Percentiles rank a stretch among this genome's conserved stretches.
Conservation (phyloP, 2,888 invertebrate genomes). For the Agrotis exclamationis region DNA sequence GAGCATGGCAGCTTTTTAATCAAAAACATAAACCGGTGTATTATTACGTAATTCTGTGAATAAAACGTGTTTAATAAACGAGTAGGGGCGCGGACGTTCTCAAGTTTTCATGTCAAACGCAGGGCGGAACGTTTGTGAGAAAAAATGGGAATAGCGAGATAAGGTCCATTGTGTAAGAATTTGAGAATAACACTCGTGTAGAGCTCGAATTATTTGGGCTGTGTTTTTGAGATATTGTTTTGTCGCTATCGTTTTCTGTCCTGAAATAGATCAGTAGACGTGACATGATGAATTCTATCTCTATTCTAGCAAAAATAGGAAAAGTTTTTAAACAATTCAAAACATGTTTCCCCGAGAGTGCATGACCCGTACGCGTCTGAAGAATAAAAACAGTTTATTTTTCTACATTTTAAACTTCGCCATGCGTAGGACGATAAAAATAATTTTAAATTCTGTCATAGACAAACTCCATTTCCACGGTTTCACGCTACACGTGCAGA, state of each 20-base stretch:
- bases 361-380: too few relatives aligned
- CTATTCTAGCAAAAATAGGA: too few relatives aligned
- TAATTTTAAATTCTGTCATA: too few relatives aligned
- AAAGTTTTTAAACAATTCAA: too few relatives aligned
- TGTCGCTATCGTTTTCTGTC: background rate
- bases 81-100: constrained; percentile 34
- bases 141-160: constrained; percentile 61
- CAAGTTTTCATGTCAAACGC: constrained; percentile 74
- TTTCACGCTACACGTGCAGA: too few relatives aligned
- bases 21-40: constrained; percentile 69
- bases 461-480: too few relatives aligned
- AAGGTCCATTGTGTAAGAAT: constrained; percentile 56
- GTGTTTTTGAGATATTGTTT: background rate
- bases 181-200: constrained; percentile 24
- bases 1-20: constrained; percentile 72
- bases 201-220: background rate
- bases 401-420: too few relatives aligned
- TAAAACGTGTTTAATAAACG: constrained; percentile 67
- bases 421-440: too few relatives aligned
- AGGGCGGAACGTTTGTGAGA: constrained; percentile 55
- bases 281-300: too few relatives aligned
- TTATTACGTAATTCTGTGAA: constrained; percentile 63
- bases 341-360: too few relatives aligned
- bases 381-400: too few relatives aligned
- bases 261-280: background rate